Evolutionary conservation across 1,140 invertebrate genomes (phyloP), one percentile per base, ranked within the genome.

Genomic region (Dendrolimus kikuchii): DNA sequence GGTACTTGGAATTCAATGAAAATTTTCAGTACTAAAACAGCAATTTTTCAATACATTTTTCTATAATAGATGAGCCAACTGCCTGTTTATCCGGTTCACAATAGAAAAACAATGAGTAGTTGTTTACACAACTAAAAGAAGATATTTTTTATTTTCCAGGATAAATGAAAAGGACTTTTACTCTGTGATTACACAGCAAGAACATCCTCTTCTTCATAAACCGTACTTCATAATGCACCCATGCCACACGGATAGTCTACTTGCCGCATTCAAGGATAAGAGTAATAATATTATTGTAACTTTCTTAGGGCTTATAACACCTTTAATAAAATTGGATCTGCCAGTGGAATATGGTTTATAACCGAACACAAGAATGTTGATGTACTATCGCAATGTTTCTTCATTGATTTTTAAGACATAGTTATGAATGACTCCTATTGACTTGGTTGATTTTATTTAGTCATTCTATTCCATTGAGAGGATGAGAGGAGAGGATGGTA

Each of bases 201-300:
- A 81, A 36, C 81, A 82, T 38, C 82, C 81, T 48, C 47, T 87
- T 41, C 63, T 86, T 5, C 54, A 71, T 37, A 60, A 64, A 7
- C 85, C 85, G 51, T 81, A 79, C 44, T 86, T 81, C 51, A 77
- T 81, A 5, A 62, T 86, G 46, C 82, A 88, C 39, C 75, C 72
- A 2, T 83, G 82, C 39, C 77, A 82, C 51, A 84, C 84, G 5
- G 75, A 71, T 7, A 53, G 60, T 42, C 57, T 83, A 37, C 57
- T 88, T 9, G 49, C 64, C 5, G 58, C 52, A 7, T 76, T 85
- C 6, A 81, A 58, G 52, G 60, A 66, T 40, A 62, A 57, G 37
- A 64, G 81, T 5, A 71, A 66, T 36, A 82, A 85, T 49, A 68
- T 80, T 10, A 77, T 84, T 46, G 69, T 83, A 0, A 81, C 81